Base-by-base conservation (phyloP, 2,797 vertebrate genomes). In the Pitangus sulphuratus region DNA sequence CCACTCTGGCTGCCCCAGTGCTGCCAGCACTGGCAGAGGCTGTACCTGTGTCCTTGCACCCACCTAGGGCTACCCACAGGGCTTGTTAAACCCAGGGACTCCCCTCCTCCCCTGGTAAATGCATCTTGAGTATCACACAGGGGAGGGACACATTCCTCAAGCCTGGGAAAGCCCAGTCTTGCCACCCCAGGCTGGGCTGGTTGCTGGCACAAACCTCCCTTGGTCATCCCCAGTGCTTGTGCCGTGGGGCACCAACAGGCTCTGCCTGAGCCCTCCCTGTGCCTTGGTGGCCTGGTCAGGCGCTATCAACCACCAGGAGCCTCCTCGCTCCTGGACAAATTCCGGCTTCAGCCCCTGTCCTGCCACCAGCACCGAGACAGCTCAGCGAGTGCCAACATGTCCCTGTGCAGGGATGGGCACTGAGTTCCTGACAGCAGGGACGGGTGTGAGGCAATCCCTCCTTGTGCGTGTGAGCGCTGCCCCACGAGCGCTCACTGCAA, bases 61-160 rank as follows among this genome's bases (percentile, higher is more conserved):
- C 7, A 9, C 16, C 26, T 14, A 56, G 51, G 14, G 47, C 8
- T 14, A 3, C 56, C 65, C 10, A 1, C 5, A 4, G 57, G 48
- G 39, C 45, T 31, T 30, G 3, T 61, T 53, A 47, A 60, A 84
- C 33, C 5, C 37, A 0, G 0, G 12, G 35, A 12, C 20, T 33
- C 14, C 25, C 17, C 20, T 56, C 18, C 40, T 17, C 5, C 22
- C 25, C 40, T 66, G 58, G 22, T 5, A 89, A 68, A 84, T 2
- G 2, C 24, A 12, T 40, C 4, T 17, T 47, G 65, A 53, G 37
- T 30, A 30, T 5, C 7, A 24, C 51, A 50, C 24, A n/a, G 15
- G 5, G 8, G 12, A 51, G 25, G 4, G 12, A 45, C 31, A 18
- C 0, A 0, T 12, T 70, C 42, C 22, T 1, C 1, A 0, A 2